phyloP scores from a whole-genome alignment of 2,113 vertebrate species.

The Myrmophylax atrothorax region DNA sequence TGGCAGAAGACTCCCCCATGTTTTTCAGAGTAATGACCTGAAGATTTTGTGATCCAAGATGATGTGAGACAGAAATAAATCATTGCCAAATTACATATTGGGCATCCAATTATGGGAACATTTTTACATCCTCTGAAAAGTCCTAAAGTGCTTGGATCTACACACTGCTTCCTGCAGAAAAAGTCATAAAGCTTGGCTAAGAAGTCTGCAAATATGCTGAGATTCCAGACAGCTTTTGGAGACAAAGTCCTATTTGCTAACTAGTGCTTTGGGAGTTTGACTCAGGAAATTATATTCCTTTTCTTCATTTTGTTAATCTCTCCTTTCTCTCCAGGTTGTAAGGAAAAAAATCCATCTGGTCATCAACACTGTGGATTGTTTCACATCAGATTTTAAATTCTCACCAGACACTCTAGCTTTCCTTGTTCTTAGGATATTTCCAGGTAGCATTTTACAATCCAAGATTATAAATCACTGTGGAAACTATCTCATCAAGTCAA shows the following conservation, averaged over 20 bases:
- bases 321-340: neutral
- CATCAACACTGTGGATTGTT: neutral
- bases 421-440: slow-evolving; percentile 1
- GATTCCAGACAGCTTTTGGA: slow-evolving; percentile 39
- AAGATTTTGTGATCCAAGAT: slow-evolving; percentile 20
- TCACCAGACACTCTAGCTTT: neutral
- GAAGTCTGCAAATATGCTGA: neutral
- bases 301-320: neutral
- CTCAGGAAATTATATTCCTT: slow-evolving; percentile 39
- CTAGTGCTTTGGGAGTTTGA: neutral
- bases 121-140: slow-evolving; percentile 33
- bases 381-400: neutral
- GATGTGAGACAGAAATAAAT: slow-evolving; percentile 12
- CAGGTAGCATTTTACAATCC: neutral
- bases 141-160: slow-evolving; percentile 22
- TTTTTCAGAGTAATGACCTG: slow-evolving; percentile 9
- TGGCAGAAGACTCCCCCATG: neutral
- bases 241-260: neutral
- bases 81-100: slow-evolving; percentile 8
- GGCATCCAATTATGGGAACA: slow-evolving; percentile 13
- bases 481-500: neutral
- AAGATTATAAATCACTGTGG: neutral
- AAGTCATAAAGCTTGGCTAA: slow-evolving; percentile 25
- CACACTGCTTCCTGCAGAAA: slow-evolving; percentile 4
- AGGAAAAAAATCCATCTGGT: neutral